Evolutionary conservation across 2,797 vertebrate species (phyloP), one percentile per base, ranked within the genome.

Genomic region (Gallirallus australis): DNA sequence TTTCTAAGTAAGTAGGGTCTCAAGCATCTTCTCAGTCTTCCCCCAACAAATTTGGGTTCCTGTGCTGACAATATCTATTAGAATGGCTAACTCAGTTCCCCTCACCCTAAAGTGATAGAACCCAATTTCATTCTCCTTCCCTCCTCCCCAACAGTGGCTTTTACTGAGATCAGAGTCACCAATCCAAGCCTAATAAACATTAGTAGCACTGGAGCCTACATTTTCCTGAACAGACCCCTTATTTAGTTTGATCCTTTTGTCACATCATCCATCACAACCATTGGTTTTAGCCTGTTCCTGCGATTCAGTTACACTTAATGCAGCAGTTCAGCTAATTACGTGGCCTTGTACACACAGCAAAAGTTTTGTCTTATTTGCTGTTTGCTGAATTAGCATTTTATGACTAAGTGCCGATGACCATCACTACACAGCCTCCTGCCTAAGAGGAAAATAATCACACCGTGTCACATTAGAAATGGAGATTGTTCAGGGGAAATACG

Each of bases 191-290:
- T 75, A 91, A 95, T 75, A 91, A 86, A 82, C n/a, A 60, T 61
- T 83, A 79, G 35, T 53, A 82, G 52, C 0, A 1, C 30, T 72
- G 71, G 12, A 92, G 39, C 20, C 42, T 80, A 56, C n/a, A 73
- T 88, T 94, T 93, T 86, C 60, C 75, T 85, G 81, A 96, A 81
- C 39, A 83, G 37, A 81, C 24, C 10, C 31, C 18, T 92, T 85
- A 72, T 86, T 94, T 90, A 88, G 17, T 77, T 83, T 60, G 59
- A 85, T 91, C 89, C 48, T 91, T 93, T 72, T 84, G 54, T 85
- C 82, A 96, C 77, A 1, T 83, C 68, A 93, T 96, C 82, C 75
- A 85, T 95, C 95, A 96, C 71, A 91, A 66, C 40, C 68, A 70
- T 86, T 9, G 9, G 53, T 35, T 90, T 91, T 72, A 69, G 21